Evolutionary conservation across 2,113 vertebrate genomes (phyloP), one percentile per base, ranked within the genome.

Genomic region (Camelus dromedarius): DNA sequence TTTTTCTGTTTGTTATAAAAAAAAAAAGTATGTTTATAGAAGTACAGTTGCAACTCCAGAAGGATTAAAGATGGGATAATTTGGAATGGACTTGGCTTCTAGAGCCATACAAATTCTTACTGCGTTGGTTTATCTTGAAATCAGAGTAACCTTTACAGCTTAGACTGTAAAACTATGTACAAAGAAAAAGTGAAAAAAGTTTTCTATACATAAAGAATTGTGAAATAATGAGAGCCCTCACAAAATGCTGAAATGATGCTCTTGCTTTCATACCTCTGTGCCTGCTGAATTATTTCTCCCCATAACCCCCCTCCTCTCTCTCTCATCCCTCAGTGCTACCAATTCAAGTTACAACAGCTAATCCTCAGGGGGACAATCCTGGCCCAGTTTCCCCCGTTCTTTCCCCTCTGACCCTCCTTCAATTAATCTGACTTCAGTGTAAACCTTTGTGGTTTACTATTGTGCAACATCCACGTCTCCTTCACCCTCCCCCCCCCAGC

Each of bases 381-480:
- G 85, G 73, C 42, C 79, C 28, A 5, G 48, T 42, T 46, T 75
- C 8, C 69, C 46, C 92, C 35, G 48, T 28, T 88, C 73, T 76
- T 97, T 96, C 91, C 48, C 20, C 12, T 89, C 69, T 79, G 93
- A 85, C 83, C 85, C 97, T 96, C 76, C 92, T 66, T 62, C 92
- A 67, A 11, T 46, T 93, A 87, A 98, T 92, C 92, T 96, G 89
- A 95, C 96, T 92, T 81, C 97, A 0, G 91, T 8, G 93, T 90
- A 81, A 93, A 69, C 60, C 96, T 96, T 92, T 90, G 95, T 64
- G 98, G 97, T 93, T 96, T 84, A 95, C 95, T 22, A 95, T 81
- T 97, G 98, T 97, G 98, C 98, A 82, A 98, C 42, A 93, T 79
- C 92, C 98, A 94, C 96, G 93, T 94, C 97, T 97, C 98, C 93